Evolutionary conservation across 1,140 invertebrate genomes (phyloP), one percentile per base, ranked within the genome.

Genomic region (Drosophila kepulauana): DNA sequence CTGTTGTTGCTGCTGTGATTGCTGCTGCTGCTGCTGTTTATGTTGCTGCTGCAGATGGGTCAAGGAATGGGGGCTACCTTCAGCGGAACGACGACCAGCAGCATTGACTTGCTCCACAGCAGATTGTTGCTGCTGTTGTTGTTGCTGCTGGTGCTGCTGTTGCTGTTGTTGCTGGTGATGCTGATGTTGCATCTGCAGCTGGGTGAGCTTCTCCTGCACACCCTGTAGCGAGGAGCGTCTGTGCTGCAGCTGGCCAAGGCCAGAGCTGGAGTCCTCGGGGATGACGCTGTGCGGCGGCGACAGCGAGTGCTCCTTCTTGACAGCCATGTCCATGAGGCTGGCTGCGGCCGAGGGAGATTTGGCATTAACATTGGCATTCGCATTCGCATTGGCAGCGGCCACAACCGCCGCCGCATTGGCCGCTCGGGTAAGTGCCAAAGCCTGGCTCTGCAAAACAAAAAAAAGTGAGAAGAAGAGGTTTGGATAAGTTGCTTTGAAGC

Each of bases 161-260:
- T 86, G 82, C 1, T 86, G 82, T 1, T 91, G 88, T 0, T 91
- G 89, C 1, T 91, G 89, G 3, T 91, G 89, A 8, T 91, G 88
- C 41, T 91, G 87, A 45, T 92, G 91, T 41, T 92, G 91, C 89
- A 91, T 91, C 59, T 91, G 89, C 74, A 92, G 46, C 75, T 92
- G 91, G 43, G 79, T 85, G 49, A 92, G 71, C 70, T 92, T 92
- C 61, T 92, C 91, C 59, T 91, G 90, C 45, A 92, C 91, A 1
- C 91, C 91, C 65, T 92, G 91, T 63, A 92, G 61, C 8, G 91
- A 92, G 5, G 84, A 35, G 25, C 91, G 79, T 20, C 91, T 72
- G 5, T 77, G 79, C 63, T 86, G 72, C 52, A 90, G 58, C 52
- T 90, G 86, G 7, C 81, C 70, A 28, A 78, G 62, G 4, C 68